These are phyloP conservation scores for Cryptosula pallasiana DNA, from an alignment of 2,888 invertebrate genomes.

Conservation along the genomic window DNA sequence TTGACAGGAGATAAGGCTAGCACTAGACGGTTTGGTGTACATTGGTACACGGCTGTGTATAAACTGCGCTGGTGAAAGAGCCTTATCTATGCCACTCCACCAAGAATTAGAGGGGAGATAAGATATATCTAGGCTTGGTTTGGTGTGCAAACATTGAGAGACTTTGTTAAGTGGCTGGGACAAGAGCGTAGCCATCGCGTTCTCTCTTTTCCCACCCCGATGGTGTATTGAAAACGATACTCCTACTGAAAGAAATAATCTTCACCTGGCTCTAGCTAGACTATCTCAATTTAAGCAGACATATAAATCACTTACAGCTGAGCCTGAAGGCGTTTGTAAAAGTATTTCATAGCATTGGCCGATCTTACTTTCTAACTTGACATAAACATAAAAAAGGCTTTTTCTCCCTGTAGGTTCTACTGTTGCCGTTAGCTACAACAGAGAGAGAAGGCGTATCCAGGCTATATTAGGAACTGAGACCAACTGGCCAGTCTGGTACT, in stretches of 20 bases:
- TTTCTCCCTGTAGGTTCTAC: too few species aligned
- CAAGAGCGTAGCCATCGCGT: background rate
- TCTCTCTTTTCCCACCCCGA: background rate
- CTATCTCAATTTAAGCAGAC: too few species aligned
- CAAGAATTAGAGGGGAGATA: slow-evolving; percentile 20
- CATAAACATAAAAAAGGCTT: too few species aligned
- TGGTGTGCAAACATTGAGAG: slow-evolving; percentile 5
- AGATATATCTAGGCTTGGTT: slow-evolving; percentile 16
- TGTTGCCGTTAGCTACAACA: background rate
- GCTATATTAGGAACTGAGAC: background rate
- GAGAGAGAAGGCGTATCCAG: background rate
- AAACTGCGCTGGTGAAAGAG: background rate
- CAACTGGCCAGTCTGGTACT: background rate
- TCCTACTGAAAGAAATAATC: too few species aligned
- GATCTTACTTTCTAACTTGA: too few species aligned
- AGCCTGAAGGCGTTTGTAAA: too few species aligned
- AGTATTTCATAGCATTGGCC: too few species aligned
- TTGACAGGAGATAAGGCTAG: slow-evolving; percentile 14
- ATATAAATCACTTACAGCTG: too few species aligned
- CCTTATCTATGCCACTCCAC: slow-evolving; percentile 21
- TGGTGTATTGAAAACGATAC: too few species aligned
- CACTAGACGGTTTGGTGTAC: background rate
- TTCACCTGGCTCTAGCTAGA: background rate
- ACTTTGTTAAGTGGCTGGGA: slow-evolving; percentile 12
- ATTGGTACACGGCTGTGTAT: background rate